Conservation (phyloP, 1,140 invertebrate species). For the Formica selysi region DNA sequence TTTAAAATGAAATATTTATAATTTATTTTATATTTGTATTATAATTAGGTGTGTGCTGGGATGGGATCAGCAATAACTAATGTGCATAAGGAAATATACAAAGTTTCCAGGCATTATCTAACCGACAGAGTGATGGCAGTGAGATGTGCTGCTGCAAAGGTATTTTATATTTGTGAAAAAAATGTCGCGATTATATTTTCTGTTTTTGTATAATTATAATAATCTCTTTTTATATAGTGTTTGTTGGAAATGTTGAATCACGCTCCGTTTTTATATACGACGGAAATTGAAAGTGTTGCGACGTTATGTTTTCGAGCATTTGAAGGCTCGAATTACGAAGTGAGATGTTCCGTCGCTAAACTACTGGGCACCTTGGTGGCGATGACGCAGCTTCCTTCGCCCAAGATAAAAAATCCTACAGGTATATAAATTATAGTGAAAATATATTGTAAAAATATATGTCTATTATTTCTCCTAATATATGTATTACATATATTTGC, state of each 20-base stretch:
- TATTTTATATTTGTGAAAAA: constrained; percentile 78
- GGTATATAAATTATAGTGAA: constrained; percentile 77
- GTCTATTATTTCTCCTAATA: constrained; percentile 16
- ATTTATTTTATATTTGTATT: constrained; percentile 54
- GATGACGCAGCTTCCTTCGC: constrained; percentile 90
- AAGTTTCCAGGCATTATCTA: constrained; percentile 93
- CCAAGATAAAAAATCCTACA: constrained; percentile 83
- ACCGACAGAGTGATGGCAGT: constrained; percentile 97
- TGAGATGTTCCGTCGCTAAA: constrained; percentile 96
- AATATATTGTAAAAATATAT: constrained; percentile 30
- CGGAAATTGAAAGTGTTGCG: constrained; percentile 95
- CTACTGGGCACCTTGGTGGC: constrained; percentile 95
- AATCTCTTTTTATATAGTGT: constrained; percentile 88
- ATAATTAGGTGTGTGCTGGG: constrained; percentile 90
- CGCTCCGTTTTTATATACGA: constrained; percentile 94
- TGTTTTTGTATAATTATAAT: background rate
- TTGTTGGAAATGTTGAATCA: constrained; percentile 96
- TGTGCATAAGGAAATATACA: constrained; percentile 97
- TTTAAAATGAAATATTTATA: constrained; percentile 18
- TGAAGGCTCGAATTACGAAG: constrained; percentile 98
- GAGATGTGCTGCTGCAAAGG: constrained; percentile 94
- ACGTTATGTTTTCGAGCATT: constrained; percentile 96
- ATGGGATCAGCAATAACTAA: constrained; percentile 95
- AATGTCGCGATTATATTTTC: background rate
- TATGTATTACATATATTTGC: constrained; percentile 66